Conservation (phyloP, 2,888 invertebrate genomes). For the Eumerus sabulonum region DNA sequence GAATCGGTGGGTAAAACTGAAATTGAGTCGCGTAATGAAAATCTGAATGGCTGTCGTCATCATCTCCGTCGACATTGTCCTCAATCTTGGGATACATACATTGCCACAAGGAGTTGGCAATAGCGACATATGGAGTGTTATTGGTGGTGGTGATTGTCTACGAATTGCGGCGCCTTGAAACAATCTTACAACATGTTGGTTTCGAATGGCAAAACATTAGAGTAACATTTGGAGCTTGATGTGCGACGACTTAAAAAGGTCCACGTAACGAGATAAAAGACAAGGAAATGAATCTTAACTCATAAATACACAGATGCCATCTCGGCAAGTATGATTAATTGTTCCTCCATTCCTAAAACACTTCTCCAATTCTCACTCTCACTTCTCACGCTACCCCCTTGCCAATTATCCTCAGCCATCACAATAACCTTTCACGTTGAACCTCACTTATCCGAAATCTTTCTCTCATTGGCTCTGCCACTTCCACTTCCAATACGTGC, state of each 20-base stretch:
- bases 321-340: background rate
- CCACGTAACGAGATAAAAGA: too few relatives aligned
- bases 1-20: slow-evolving; percentile 65
- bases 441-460: slow-evolving; percentile 58
- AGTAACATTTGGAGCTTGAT: slow-evolving; percentile 46
- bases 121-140: slow-evolving; percentile 67
- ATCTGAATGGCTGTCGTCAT: slow-evolving; percentile 68
- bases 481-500: slow-evolving; percentile 48
- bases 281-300: too few relatives aligned
- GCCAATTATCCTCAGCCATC: slow-evolving; percentile 45
- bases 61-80: slow-evolving; percentile 28
- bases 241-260: slow-evolving; percentile 30
- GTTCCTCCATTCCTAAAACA: slow-evolving; percentile 2
- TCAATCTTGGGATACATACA: slow-evolving; percentile 5
- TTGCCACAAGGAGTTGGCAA: slow-evolving; percentile 1
- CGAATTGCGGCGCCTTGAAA: slow-evolving; percentile 67
- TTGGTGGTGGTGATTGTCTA: slow-evolving; percentile 67
- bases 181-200: slow-evolving; percentile 29
- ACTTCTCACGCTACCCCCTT: slow-evolving; percentile 50
- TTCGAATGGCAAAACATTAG: slow-evolving; percentile 38
- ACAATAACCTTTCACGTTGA: slow-evolving; percentile 54
- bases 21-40: slow-evolving; percentile 68
- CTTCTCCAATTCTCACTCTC: background rate
- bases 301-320: too few relatives aligned
- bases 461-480: slow-evolving; percentile 64